Percentiles rank a stretch among this genome's conserved stretches.
Evolutionary conservation across 2,797 vertebrate genomes (phyloP).

Genomic region (Coregonus suidteri): DNA sequence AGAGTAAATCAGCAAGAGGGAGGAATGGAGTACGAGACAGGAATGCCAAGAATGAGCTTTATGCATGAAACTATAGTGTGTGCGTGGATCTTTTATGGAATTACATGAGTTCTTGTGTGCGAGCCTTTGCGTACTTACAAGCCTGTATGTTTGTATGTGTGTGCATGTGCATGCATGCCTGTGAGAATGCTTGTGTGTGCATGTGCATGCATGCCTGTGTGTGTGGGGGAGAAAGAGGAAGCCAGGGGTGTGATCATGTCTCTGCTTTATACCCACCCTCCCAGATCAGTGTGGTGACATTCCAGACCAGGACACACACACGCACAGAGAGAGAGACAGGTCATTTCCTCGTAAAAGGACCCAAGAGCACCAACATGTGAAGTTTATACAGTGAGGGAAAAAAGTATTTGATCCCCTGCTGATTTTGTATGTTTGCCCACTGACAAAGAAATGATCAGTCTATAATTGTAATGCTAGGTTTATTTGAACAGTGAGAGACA

Average conservation of each 20-base stretch:
- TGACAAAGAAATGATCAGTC: too few relatives aligned
- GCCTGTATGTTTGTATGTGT: slow-evolving; percentile 3
- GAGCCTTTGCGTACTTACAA: too few relatives aligned
- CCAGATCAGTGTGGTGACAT: not conserved
- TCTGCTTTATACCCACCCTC: not conserved
- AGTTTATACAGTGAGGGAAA: too few relatives aligned
- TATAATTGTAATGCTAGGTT: too few relatives aligned
- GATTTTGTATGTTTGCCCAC: too few relatives aligned
- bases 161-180: too few relatives aligned
- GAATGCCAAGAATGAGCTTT: slow-evolving; percentile 8
- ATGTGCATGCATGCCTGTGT: not conserved
- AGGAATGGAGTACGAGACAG: not conserved
- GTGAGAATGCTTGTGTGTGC: not conserved
- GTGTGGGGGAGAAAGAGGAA: not conserved
- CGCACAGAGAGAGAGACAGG: not conserved
- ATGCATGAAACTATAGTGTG: slow-evolving; percentile 1
- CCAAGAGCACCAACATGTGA: too few relatives aligned
- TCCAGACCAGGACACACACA: not conserved
- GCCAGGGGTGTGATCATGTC: not conserved
- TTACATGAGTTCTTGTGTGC: too few relatives aligned
- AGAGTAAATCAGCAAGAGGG: not conserved
- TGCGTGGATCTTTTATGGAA: not conserved
- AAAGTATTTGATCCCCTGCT: too few relatives aligned
- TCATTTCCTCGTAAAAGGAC: too few relatives aligned
- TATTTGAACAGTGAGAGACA: too few relatives aligned